A percentile compares a stretch with the other conserved stretches of the same genome.
phyloP scores from a whole-genome alignment of 1,140 invertebrate genomes.

The Drosophila mojavensis region DNA sequence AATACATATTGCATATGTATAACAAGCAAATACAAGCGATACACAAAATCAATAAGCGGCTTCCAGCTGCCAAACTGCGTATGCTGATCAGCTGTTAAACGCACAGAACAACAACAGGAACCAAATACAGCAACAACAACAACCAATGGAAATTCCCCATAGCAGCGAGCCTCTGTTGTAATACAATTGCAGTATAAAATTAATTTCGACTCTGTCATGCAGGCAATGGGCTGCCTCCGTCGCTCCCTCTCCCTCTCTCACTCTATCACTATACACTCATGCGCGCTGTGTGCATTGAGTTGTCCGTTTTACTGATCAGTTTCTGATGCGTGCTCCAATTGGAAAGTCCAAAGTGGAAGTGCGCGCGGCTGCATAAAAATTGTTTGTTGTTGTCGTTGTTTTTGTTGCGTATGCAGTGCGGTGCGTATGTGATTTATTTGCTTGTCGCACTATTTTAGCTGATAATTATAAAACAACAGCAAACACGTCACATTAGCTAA shows the following conservation, averaged over 20 bases:
- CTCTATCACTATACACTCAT: constrained; percentile 1
- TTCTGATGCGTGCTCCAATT: constrained; percentile 58
- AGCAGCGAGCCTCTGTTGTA: constrained; percentile 49
- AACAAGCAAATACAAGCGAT: constrained; percentile 17
- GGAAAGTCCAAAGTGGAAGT: constrained; percentile 64
- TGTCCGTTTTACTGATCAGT: constrained; percentile 42
- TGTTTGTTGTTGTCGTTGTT: constrained; percentile 19
- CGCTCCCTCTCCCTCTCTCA: constrained; percentile 17
- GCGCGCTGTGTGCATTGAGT: constrained; percentile 13
- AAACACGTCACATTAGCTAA: constrained; percentile 33
- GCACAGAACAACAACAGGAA: constrained; percentile 46
- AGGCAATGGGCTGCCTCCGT: no score
- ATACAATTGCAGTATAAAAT: constrained; percentile 46
- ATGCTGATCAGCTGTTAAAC: constrained; percentile 67
- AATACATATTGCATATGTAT: neutral
- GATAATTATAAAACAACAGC: constrained; percentile 54
- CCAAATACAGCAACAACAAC: constrained; percentile 32
- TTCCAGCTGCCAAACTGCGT: constrained; percentile 44
- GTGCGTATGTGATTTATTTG: constrained; percentile 65
- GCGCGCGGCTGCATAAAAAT: constrained; percentile 46
- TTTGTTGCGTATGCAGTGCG: constrained; percentile 18
- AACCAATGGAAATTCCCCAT: constrained; percentile 68
- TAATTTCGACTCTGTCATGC: constrained; percentile 44
- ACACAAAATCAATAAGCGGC: constrained; percentile 61
- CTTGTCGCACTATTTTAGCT: constrained; percentile 56